Evolutionary conservation across 2,113 vertebrate species (phyloP), one percentile per base, ranked within the genome.

Genomic region (Hippopotamus amphibius): DNA sequence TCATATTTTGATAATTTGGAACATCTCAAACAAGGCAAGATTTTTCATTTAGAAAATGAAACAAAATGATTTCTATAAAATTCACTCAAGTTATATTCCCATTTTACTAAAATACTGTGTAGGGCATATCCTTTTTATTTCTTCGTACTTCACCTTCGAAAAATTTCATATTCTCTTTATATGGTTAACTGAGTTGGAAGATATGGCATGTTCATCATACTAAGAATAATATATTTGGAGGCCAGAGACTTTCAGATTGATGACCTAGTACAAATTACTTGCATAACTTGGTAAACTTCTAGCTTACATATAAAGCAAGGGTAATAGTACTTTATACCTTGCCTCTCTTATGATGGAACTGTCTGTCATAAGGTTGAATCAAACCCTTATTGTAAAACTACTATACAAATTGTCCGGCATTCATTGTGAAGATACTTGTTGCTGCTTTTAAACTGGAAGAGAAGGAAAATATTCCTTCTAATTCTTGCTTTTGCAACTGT

Each of bases 101-200:
- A 59, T 80, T 92, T 84, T 93, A 66, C 24, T n/a, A 79, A 79
- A 79, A 74, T 89, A 65, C 28, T 71, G 0, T 59, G 7, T 65
- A 61, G 66, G 13, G 26, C n/a, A 55, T 69, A 69, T 77, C 21
- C 7, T 19, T 71, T 89, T 79, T 71, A 57, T 92, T 88, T 87
- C 17, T 91, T 50, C 82, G 7, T 95, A 19, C 88, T 59, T 85
- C 55, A 88, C 55, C 59, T 92, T 96, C 89, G 69, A 97, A 80
- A 59, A 80, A 63, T 71, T 91, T 72, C 65, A 65, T 68, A 77
- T 68, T 90, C 6, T 88, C 57, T 92, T 94, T 48, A 74, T 50
- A 37, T 95, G 61, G 61, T 65, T 61, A 59, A 48, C 21, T 86
- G 82, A 90, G 22, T 96, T 77, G 28, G 9, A 7, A 61, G 26